Percentiles rank a stretch among this genome's conserved stretches.
Evolutionary conservation across 2,888 invertebrate species (phyloP).

Genomic region (Drosophila parthenogenetica): DNA sequence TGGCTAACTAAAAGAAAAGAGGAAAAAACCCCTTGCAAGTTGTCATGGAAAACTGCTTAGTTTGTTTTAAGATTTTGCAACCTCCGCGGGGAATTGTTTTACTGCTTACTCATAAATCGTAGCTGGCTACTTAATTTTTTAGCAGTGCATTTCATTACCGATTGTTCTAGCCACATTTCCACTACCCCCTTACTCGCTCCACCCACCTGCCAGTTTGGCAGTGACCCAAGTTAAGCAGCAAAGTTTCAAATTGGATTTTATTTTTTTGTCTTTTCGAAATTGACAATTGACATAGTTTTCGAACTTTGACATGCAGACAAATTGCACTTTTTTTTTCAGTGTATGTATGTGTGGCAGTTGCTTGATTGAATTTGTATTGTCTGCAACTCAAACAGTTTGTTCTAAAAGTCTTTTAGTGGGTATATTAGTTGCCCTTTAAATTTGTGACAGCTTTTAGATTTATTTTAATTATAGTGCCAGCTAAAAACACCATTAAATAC

Average conservation of each 20-base stretch:
- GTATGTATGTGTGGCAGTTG: slow-evolving; percentile 2
- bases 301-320: slow-evolving; percentile 48
- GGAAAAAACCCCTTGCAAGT: slow-evolving; percentile 7
- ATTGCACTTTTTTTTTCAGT: slow-evolving; percentile 18
- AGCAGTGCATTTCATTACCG: slow-evolving; percentile 48
- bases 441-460: too few species aligned
- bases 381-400: slow-evolving; percentile 1
- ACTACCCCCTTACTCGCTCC: not conserved
- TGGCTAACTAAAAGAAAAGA: not conserved
- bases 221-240: slow-evolving; percentile 34
- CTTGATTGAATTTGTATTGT: slow-evolving; percentile 22
- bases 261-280: slow-evolving; percentile 22
- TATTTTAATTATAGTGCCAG: too few species aligned
- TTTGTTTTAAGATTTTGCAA: slow-evolving; percentile 51
- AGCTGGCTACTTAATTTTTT: slow-evolving; percentile 63
- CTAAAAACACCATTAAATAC: too few species aligned
- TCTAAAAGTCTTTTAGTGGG: not conserved
- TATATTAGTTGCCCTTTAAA: not conserved
- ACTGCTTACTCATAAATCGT: slow-evolving; percentile 59
- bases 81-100: slow-evolving; percentile 7
- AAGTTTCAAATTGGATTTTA: slow-evolving; percentile 18
- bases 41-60: slow-evolving; percentile 50
- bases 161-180: not conserved
- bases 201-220: slow-evolving; percentile 19
- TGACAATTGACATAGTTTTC: slow-evolving; percentile 63